Evolutionary conservation across 2,888 invertebrate genomes (phyloP).

Genomic region (Metopia argyrocephala): DNA sequence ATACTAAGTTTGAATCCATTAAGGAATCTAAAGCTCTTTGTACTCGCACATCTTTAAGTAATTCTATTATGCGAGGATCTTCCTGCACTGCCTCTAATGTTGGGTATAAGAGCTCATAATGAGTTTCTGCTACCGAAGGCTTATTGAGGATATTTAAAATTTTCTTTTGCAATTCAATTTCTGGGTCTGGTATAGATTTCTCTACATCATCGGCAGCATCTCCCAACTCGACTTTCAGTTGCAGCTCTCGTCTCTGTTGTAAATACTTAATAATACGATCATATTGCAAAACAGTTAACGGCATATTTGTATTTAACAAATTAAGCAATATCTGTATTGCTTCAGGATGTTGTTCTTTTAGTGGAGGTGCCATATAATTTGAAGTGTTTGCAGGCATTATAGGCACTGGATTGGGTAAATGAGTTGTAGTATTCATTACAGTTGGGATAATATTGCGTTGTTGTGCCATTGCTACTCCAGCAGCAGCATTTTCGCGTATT

Average conservation of each 20-base stretch:
- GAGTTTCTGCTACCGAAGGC: constrained; percentile 75
- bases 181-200: constrained; percentile 75
- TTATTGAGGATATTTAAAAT: constrained; percentile 77
- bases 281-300: constrained; percentile 87
- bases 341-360: constrained; percentile 81
- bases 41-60: constrained; percentile 88
- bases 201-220: constrained; percentile 80
- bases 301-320: constrained; percentile 89
- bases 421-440: constrained; percentile 13
- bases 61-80: constrained; percentile 79
- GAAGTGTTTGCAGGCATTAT: constrained; percentile 72
- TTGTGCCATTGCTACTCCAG: constrained; percentile 74
- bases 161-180: constrained; percentile 78
- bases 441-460: constrained; percentile 3
- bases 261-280: constrained; percentile 87
- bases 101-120: constrained; percentile 71
- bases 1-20: constrained; percentile 77
- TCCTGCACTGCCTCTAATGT: constrained; percentile 71
- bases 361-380: constrained; percentile 79
- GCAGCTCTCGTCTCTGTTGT: constrained; percentile 86
- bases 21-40: constrained; percentile 88
- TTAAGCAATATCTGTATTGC: constrained; percentile 86
- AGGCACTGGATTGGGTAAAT: constrained; percentile 66
- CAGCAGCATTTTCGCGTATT: constrained; percentile 78
- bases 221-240: constrained; percentile 86